Evolutionary conservation across 2,113 vertebrate species (phyloP).

Genomic region (Tachuris rubrigastra): DNA sequence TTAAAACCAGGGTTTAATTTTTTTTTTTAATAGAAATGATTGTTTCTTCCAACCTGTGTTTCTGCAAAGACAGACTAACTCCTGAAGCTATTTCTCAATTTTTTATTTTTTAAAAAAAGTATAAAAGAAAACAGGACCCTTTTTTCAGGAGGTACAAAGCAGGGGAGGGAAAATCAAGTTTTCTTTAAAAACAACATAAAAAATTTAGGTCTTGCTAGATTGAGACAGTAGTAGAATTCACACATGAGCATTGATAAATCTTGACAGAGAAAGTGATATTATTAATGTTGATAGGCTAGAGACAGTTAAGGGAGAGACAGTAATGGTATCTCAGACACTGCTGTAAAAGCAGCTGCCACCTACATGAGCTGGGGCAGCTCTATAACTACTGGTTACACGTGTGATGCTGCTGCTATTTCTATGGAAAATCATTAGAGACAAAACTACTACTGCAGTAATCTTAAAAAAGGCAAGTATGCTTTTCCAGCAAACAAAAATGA

Average conservation of each 20-base stretch:
- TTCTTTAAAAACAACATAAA: conserved; percentile 11
- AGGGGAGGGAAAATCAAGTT: neutral
- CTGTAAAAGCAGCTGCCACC: neutral
- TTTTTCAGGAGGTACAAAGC: neutral
- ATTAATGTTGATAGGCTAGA: neutral
- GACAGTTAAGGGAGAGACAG: neutral
- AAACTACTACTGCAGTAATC: neutral
- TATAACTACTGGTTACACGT: neutral
- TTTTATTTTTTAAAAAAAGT: conserved; percentile 20
- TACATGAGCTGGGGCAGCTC: neutral
- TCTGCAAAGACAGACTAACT: neutral
- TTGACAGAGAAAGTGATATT: rapidly evolving
- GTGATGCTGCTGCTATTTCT: neutral
- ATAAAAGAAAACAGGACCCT: conserved; percentile 27
- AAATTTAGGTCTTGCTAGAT: neutral
- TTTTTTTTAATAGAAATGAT: neutral
- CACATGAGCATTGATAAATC: neutral
- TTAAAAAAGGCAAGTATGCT: neutral
- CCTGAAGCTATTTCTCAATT: neutral
- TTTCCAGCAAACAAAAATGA: neutral
- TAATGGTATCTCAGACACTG: neutral
- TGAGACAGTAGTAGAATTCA: neutral
- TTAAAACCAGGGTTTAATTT: neutral
- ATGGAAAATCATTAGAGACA: neutral
- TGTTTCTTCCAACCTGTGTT: neutral